Conservation (phyloP, 2,113 vertebrate species). For the Lophius piscatorius region DNA sequence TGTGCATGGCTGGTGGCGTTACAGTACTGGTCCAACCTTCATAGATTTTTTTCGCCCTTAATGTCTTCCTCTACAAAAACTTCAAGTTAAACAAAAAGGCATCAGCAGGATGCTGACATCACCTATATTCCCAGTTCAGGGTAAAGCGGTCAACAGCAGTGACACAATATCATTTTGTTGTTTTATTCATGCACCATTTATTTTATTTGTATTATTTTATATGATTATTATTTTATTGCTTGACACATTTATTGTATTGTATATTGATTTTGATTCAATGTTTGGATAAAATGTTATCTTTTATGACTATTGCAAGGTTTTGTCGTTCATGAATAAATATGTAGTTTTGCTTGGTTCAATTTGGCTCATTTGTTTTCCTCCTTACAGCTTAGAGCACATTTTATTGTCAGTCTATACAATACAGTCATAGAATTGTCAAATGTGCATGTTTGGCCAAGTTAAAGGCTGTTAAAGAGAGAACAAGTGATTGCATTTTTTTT, state of each 20-base stretch:
- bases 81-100: neutral
- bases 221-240: conserved; percentile 50
- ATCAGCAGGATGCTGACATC: conserved; percentile 7
- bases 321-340: conserved; percentile 76
- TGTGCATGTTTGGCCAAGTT: too few relatives aligned
- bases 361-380: conserved; percentile 2
- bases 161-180: conserved; percentile 28
- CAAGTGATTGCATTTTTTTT: too few relatives aligned
- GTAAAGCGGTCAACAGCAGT: conserved; percentile 26
- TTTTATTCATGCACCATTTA: conserved; percentile 41
- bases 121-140: conserved; percentile 5
- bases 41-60: conserved; percentile 1
- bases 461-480: too few relatives aligned
- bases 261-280: conserved; percentile 41
- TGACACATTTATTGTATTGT: conserved; percentile 47
- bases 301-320: conserved; percentile 43
- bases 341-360: conserved; percentile 41
- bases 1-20: conserved; percentile 14
- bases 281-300: conserved; percentile 37
- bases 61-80: conserved; percentile 28
- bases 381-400: neutral
- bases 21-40: conserved; percentile 16
- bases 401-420: too few relatives aligned
- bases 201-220: conserved; percentile 53
- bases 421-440: too few relatives aligned